Conservation (phyloP, 2,888 invertebrate species). For the Trachelus troglodyta region DNA sequence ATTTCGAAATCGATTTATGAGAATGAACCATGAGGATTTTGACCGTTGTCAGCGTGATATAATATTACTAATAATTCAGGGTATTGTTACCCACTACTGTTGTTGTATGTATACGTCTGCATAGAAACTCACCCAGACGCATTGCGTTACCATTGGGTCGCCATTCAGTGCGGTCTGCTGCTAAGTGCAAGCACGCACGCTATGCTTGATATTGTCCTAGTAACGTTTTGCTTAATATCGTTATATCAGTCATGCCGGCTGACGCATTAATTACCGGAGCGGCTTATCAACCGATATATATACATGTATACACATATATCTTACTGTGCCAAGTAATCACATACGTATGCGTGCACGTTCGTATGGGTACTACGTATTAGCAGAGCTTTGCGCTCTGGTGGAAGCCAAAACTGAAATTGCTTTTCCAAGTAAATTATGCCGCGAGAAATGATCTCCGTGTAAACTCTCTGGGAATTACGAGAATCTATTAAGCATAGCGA, state of each 20-base stretch:
- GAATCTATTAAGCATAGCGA: background rate
- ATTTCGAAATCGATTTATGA: too few relatives aligned
- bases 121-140: background rate
- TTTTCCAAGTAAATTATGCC: background rate
- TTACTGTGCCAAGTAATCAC: background rate
- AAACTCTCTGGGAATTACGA: background rate
- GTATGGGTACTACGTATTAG: background rate
- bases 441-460: background rate
- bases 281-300: background rate
- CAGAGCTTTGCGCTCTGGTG: background rate
- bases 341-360: background rate
- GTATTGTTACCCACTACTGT: too few relatives aligned
- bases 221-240: background rate
- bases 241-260: background rate
- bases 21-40: too few relatives aligned
- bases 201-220: background rate
- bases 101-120: background rate
- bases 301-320: background rate
- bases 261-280: background rate
- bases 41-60: background rate
- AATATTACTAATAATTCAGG: conserved; percentile 1
- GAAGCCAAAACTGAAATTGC: background rate
- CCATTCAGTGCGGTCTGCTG: background rate
- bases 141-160: background rate
- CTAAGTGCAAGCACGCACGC: conserved; percentile 6